Evolutionary conservation across 1,140 invertebrate species (phyloP).

Genomic region (Hesperophylax magnus): DNA sequence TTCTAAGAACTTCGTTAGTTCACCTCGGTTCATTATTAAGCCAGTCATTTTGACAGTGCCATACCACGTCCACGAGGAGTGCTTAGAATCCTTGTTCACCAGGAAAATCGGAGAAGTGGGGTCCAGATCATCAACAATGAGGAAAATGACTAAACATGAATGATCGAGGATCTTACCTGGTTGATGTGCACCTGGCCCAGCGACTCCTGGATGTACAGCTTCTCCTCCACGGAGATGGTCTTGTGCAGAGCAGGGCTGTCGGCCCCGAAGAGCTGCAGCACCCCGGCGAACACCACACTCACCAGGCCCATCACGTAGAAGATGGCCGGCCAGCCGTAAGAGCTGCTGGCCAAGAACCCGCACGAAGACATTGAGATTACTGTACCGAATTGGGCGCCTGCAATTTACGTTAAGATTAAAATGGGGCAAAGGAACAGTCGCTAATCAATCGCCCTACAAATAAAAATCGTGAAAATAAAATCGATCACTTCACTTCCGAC

Average conservation of each 20-base stretch:
- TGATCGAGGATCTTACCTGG: conserved; percentile 28
- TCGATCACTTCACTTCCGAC: no score
- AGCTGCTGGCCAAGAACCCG: conserved; percentile 73
- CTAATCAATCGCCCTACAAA: no score
- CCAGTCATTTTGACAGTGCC: no score
- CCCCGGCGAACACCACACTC: conserved; percentile 72
- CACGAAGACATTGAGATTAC: conserved; percentile 76
- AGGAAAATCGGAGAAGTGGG: no score
- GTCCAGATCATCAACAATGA: neutral
- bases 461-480: no score
- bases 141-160: neutral
- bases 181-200: conserved; percentile 49
- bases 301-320: conserved; percentile 81
- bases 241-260: conserved; percentile 74
- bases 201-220: conserved; percentile 70
- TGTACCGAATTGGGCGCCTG: conserved; percentile 76
- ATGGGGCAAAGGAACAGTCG: neutral
- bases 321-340: conserved; percentile 79
- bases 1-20: no score
- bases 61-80: no score
- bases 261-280: conserved; percentile 73
- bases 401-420: neutral
- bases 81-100: neutral
- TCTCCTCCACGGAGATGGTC: conserved; percentile 71
- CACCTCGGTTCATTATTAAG: no score